Base-by-base conservation (phyloP, 2,888 invertebrate species). In the Trissonchulus latispiculum region DNA sequence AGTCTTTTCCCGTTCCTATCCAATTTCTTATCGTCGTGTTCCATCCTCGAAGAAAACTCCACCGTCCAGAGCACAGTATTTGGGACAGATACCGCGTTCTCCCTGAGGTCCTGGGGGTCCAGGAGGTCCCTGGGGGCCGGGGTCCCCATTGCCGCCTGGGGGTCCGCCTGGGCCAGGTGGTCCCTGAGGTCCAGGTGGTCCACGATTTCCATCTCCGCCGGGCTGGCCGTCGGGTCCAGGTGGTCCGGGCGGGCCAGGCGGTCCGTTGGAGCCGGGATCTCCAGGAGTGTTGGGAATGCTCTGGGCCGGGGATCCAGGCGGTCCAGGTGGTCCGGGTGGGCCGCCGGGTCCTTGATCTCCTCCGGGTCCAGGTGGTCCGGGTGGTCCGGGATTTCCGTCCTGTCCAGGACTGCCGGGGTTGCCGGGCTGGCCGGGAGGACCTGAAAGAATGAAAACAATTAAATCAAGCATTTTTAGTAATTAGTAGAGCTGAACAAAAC, bases 221-320 rank as follows among this genome's bases (percentile, higher is more conserved):
- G 59, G 61, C 23, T 72, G 62, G 70, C 77, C 80, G 8, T 61
- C 73, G 28, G 76, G 76, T 75, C 79, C 79, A 31, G 74, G 48
- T 59, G 76, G 75, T 72, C 78, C 79, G 31, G 76, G 72, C 29
- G 70, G 70, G 3, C 72, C 72, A 28, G 18, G 35, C 31, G 36
- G 37, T 76, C 78, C 78, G 32, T 74, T 72, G 32, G 77, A 77
- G 77, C 80, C 80, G 66, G 76, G 73, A 74, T 78, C 77, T 73
- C 80, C 80, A 61, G 79, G 77, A 3, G 29, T 37, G 31, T 61
- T 35, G 15, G 72, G 29, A 71, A 32, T 29, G 3, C 66, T 33
- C n/a, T 28, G 2, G 28, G 35, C 72, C 2, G 72, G 72, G 3
- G 8, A 28, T 3, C 72, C 72, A n/a, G 31, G 35, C n/a, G 32